Percentiles rank a stretch among this genome's conserved stretches.
These are phyloP conservation scores for Callinectes sapidus DNA, from an alignment of 2,888 invertebrate species.

Conservation along the genomic window DNA sequence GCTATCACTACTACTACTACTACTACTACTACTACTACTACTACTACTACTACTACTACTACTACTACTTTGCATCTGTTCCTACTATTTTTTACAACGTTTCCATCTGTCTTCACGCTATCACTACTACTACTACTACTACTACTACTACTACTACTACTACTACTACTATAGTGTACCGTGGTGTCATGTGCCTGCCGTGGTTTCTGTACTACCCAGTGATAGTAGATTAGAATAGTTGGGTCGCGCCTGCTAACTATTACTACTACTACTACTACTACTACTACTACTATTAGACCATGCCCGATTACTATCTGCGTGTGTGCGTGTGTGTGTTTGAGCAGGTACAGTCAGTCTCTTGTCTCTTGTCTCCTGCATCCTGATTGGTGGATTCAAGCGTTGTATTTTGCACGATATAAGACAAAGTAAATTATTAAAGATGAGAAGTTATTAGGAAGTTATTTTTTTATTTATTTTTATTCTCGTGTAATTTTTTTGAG, in stretches of 20 bases:
- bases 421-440: not conserved
- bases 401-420: not conserved
- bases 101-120: slow-evolving; percentile 22
- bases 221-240: not conserved
- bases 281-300: not conserved
- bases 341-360: not conserved
- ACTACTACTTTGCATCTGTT: slow-evolving; percentile 13
- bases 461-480: not conserved
- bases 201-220: not conserved
- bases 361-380: not conserved
- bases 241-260: not conserved
- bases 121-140: slow-evolving; percentile 52
- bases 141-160: slow-evolving; percentile 53
- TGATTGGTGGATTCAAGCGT: not conserved
- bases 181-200: slow-evolving; percentile 1
- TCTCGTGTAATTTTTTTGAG: not conserved
- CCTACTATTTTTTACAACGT: slow-evolving; percentile 9
- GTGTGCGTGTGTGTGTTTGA: not conserved
- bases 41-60: slow-evolving; percentile 30
- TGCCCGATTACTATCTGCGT: not conserved
- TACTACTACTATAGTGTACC: slow-evolving; percentile 37
- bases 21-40: slow-evolving; percentile 32
- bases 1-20: not conserved
- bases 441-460: not conserved
- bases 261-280: too few relatives aligned